A percentile compares a stretch with the other conserved stretches of the same genome.
phyloP scores from a whole-genome alignment of 2,113 vertebrate genomes.

The Clupea harengus region DNA sequence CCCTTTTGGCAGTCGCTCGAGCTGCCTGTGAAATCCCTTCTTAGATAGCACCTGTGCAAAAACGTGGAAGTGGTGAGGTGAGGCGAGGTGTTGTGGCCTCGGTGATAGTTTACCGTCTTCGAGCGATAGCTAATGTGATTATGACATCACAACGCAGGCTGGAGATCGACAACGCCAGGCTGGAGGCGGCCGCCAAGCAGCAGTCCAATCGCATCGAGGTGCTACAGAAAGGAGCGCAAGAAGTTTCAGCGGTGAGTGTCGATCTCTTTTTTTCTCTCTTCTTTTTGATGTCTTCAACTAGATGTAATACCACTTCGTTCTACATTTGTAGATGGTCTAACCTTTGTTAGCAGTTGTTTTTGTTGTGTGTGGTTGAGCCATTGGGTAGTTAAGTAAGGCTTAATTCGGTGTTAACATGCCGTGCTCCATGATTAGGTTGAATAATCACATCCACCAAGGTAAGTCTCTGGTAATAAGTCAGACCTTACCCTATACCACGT shows the following conservation, averaged over 20 bases:
- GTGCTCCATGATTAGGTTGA: not conserved
- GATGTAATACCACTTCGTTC: not conserved
- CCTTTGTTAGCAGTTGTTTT: not conserved
- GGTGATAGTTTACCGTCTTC: not conserved
- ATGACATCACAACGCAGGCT: constrained; percentile 66
- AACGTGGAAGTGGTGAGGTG: not conserved
- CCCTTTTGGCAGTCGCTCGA: not conserved
- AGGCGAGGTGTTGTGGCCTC: not conserved
- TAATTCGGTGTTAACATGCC: not conserved
- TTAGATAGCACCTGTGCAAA: not conserved
- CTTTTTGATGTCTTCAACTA: not conserved
- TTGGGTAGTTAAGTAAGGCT: constrained; percentile 2
- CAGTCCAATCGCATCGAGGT: constrained; percentile 76
- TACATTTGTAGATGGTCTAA: not conserved
- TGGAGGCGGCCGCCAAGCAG: constrained; percentile 80
- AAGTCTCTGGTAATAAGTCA: not conserved
- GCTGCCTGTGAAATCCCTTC: not conserved
- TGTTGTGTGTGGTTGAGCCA: not conserved
- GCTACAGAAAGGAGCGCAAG: constrained; percentile 78
- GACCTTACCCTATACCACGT: not conserved
- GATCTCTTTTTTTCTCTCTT: not conserved
- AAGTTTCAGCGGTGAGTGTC: constrained; percentile 73
- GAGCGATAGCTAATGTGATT: constrained; percentile 1
- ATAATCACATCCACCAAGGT: not conserved
- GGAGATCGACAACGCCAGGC: constrained; percentile 83